phyloP scores from a whole-genome alignment of 2,797 vertebrate species.

The Hozukius guyotensis region DNA sequence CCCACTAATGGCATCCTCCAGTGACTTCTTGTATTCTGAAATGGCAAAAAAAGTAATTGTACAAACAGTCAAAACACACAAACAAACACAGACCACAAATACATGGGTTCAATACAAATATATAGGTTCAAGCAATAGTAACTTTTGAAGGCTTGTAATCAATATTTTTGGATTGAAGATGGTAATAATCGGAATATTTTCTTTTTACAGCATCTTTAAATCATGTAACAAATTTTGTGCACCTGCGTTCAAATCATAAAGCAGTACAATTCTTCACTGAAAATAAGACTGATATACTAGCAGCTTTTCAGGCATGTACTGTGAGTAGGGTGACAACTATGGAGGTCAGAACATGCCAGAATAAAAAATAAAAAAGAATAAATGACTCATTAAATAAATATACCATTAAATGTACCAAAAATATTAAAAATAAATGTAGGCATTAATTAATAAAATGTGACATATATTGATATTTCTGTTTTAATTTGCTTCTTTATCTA shows the following conservation, averaged over 20 bases:
- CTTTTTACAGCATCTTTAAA: background rate
- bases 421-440: too few species aligned
- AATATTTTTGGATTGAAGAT: background rate
- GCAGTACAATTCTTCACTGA: background rate
- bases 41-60: conserved; percentile 11
- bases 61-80: background rate
- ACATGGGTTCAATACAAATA: background rate
- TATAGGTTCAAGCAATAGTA: background rate
- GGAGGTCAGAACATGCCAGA: too few species aligned
- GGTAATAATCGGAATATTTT: background rate
- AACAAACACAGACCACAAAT: background rate
- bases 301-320: background rate
- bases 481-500: too few species aligned
- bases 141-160: background rate
- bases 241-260: background rate
- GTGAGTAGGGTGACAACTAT: background rate
- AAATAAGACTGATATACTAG: background rate
- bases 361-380: too few species aligned
- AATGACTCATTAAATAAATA: too few species aligned
- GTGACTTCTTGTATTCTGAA: conserved; percentile 91
- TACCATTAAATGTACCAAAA: too few species aligned
- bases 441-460: too few species aligned
- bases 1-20: conserved; percentile 92
- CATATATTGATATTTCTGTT: too few species aligned
- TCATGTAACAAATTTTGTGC: background rate